phyloP scores from a whole-genome alignment of 2,113 vertebrate species.

The Protobothrops flavoviridis region DNA sequence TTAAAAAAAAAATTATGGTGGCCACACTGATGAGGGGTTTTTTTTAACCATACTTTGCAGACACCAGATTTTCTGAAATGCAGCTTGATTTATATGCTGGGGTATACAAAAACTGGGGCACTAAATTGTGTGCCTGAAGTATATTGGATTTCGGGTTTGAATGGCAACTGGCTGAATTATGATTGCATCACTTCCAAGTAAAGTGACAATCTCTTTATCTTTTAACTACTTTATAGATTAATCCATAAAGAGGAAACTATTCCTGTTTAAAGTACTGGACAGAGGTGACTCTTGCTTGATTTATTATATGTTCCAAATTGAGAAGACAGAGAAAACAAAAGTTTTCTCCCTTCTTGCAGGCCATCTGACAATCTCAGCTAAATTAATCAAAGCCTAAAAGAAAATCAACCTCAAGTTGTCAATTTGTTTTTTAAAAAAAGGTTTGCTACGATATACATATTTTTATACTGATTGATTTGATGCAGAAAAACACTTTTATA shows the following conservation, averaged over 20 bases:
- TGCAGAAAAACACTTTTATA: background rate
- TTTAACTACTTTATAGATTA: background rate
- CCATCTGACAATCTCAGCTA: background rate
- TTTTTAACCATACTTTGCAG: background rate
- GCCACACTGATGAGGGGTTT: background rate
- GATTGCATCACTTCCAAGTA: background rate
- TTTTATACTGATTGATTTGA: background rate
- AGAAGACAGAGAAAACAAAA: background rate
- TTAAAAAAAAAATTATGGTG: background rate
- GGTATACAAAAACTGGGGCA: background rate
- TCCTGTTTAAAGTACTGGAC: background rate
- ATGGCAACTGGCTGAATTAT: background rate
- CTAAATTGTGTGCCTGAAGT: background rate
- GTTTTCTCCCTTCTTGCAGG: background rate
- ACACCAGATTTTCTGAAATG: background rate
- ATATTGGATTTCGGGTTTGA: background rate
- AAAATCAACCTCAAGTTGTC: background rate
- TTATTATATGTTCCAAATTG: background rate
- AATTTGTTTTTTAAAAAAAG: background rate
- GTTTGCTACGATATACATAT: background rate
- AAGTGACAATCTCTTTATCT: background rate
- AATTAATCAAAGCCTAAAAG: background rate
- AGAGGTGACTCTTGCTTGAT: background rate
- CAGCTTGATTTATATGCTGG: background rate
- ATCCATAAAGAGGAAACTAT: background rate